These are phyloP conservation scores for Botia almorhae DNA, from an alignment of 2,797 vertebrate genomes.

Conservation along the genomic window DNA sequence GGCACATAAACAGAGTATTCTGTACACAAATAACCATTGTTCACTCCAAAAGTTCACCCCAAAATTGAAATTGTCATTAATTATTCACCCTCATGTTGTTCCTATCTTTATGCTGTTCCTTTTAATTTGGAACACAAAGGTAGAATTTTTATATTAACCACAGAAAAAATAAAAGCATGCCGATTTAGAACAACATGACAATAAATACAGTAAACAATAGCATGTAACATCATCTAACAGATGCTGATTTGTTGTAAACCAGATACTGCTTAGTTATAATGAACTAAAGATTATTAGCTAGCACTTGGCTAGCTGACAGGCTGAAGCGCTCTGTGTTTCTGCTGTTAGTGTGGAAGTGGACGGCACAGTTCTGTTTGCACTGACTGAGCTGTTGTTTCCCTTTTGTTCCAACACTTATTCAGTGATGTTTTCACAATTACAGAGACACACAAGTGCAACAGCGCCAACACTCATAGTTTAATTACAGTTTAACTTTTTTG, in stretches of 20 bases:
- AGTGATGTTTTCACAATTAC: conserved; percentile 77
- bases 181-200: neutral
- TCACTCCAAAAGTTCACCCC: neutral
- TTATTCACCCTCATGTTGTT: neutral
- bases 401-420: conserved; percentile 74
- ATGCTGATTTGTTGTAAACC: neutral
- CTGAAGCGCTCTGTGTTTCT: conserved; percentile 1
- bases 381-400: conserved; percentile 64
- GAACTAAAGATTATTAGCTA: conserved; percentile 35
- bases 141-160: neutral
- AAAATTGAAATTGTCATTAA: neutral
- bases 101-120: neutral
- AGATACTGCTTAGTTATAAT: neutral
- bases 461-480: conserved; percentile 75
- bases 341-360: conserved; percentile 25
- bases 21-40: neutral
- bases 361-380: conserved; percentile 39
- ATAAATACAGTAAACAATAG: neutral
- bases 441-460: conserved; percentile 70
- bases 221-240: neutral
- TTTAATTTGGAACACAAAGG: neutral
- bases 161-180: neutral
- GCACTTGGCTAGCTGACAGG: conserved; percentile 4
- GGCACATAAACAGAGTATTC: neutral
- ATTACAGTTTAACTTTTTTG: conserved; percentile 81